A percentile compares a stretch with the other conserved stretches of the same genome.
Conservation (phyloP, 2,888 invertebrate genomes). For the Linnaemya tessellans region DNA sequence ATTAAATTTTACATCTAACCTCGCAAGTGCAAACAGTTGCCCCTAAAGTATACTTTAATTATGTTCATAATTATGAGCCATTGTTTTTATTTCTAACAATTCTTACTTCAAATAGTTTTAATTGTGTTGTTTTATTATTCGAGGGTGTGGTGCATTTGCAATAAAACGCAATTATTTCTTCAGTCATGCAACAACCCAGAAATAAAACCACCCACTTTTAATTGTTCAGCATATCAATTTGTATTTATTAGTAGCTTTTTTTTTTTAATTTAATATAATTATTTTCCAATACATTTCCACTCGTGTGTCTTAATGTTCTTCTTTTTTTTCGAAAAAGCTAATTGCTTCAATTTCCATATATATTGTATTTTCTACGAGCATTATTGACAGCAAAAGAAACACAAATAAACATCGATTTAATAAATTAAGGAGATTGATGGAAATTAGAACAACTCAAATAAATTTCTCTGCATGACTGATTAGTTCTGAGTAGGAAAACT, state of each 20-base stretch:
- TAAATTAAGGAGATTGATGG: constrained; percentile 29
- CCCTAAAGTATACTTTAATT: no score
- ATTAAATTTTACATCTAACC: no score
- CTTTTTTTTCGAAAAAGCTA: neutral
- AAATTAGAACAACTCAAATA: constrained; percentile 14
- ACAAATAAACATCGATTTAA: constrained; percentile 24
- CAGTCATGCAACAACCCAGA: neutral
- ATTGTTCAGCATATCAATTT: constrained; percentile 3
- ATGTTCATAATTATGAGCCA: no score
- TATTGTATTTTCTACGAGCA: neutral
- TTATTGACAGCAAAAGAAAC: neutral
- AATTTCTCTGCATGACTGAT: constrained; percentile 40
- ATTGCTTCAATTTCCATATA: constrained; percentile 1
- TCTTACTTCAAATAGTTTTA: no score
- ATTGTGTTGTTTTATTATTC: no score
- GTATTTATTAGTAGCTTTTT: neutral
- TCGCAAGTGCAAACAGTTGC: no score
- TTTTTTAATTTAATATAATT: constrained; percentile 11
- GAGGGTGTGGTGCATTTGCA: constrained; percentile 5
- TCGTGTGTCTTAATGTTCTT: constrained; percentile 7
- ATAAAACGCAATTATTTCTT: neutral
- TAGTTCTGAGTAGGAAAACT: neutral
- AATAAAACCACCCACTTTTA: constrained; percentile 33
- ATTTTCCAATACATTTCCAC: constrained; percentile 16
- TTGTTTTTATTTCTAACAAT: no score